Base-by-base conservation (phyloP, 2,113 vertebrate species). In the Phyllostomus hastatus region DNA sequence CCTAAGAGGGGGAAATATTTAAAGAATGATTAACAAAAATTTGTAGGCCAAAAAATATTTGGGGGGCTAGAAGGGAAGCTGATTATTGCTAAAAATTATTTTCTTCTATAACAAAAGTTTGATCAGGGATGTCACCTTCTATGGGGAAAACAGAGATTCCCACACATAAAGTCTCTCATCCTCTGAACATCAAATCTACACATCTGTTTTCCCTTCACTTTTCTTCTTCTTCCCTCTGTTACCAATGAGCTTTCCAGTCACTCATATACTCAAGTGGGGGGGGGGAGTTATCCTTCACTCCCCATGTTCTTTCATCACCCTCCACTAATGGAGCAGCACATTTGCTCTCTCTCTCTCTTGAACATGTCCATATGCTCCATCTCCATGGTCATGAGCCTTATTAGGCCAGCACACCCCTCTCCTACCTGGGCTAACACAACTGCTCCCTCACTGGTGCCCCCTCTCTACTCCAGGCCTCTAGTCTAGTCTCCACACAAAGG, bases 61-160 rank as follows among this genome's bases (percentile, higher is more conserved):
- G 35, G 41, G 46, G 31, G 11, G 24, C 4, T 73, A 79, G 41
- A 73, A 59, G 10, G 33, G 61, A 61, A 79, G 22, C 24, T 41
- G 33, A 19, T 66, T 28, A 11, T 41, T 72, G 52, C 78, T 2
- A 10, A 67, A 90, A 85, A n/a, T 73, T 50, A 10, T 41, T 50
- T 85, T 75, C 80, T 52, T 75, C 24, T 24, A 9, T 70, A 90
- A 66, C 59, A 85, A 92, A 94, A 69, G 46, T 81, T 33, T 64
- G 24, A 80, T 17, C 43, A 31, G 11, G 8, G 20, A 46, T 12
- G 38, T 97, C n/a, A 6, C 20, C 52, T 73, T 67, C 31, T 50
- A 33, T 5, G 35, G 38, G 59, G n/a, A 82, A 92, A 69, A 70
- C 15, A 83, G 31, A 94, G 92, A 26, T 12, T 35, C 54, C 66